phyloP scores from a whole-genome alignment of 1,140 invertebrate species.

The Drosophila bipectinata region DNA sequence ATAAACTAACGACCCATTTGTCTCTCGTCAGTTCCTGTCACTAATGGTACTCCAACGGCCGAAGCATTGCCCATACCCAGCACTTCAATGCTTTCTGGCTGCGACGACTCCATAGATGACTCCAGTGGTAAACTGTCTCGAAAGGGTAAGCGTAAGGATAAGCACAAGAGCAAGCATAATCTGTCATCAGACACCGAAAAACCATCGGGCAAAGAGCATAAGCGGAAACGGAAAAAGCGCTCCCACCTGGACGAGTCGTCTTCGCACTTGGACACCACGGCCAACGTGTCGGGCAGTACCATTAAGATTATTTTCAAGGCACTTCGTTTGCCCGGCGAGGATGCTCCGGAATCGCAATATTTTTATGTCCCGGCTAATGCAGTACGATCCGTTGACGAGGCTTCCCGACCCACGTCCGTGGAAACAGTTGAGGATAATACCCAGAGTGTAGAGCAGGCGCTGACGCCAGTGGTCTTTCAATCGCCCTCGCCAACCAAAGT shows the following conservation, averaged over 20 bases:
- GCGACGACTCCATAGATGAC: constrained; percentile 74
- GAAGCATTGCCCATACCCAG: constrained; percentile 27
- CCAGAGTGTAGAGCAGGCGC: constrained; percentile 23
- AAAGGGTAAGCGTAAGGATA: constrained; percentile 88
- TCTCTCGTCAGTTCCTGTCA: constrained; percentile 24
- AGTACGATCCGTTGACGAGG: constrained; percentile 78
- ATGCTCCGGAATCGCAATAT: constrained; percentile 77
- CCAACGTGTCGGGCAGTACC: constrained; percentile 81
- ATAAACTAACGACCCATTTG: background rate
- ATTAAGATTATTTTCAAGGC: constrained; percentile 90
- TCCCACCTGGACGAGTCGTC: constrained; percentile 74
- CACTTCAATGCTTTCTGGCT: constrained; percentile 46
- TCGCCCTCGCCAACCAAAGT: constrained; percentile 17
- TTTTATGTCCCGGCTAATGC: constrained; percentile 83
- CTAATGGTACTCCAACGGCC: background rate
- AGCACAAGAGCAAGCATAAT: constrained; percentile 87
- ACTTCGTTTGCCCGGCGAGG: constrained; percentile 89
- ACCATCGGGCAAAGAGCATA: constrained; percentile 87
- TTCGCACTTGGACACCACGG: constrained; percentile 84
- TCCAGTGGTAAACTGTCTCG: constrained; percentile 65
- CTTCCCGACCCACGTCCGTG: constrained; percentile 78
- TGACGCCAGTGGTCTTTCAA: constrained; percentile 29
- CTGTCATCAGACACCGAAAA: constrained; percentile 87
- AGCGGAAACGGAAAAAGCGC: constrained; percentile 90
- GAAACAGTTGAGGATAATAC: constrained; percentile 78